phyloP scores from a whole-genome alignment of 2,113 vertebrate species.

The Geococcyx californianus region DNA sequence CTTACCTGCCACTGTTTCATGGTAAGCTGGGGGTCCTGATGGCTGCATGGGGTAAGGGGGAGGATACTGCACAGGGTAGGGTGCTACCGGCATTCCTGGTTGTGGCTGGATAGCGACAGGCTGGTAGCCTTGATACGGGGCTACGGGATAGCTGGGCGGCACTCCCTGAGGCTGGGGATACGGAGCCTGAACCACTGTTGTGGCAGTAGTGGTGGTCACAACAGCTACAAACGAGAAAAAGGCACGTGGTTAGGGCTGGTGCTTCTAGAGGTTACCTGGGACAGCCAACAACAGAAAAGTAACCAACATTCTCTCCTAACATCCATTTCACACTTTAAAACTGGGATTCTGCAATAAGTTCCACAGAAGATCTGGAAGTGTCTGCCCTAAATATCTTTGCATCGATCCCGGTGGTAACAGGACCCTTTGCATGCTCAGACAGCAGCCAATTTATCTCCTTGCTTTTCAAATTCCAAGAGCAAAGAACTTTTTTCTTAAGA shows the following conservation, averaged over 20 bases:
- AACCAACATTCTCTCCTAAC: neutral
- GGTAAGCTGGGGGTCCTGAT: conserved; percentile 84
- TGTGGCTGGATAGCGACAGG: conserved; percentile 80
- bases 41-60: conserved; percentile 73
- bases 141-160: conserved; percentile 73
- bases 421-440: neutral
- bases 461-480: neutral
- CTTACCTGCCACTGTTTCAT: conserved; percentile 83
- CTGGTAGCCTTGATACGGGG: conserved; percentile 82
- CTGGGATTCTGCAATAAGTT: neutral
- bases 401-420: neutral
- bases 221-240: conserved; percentile 75
- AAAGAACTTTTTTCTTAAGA: neutral
- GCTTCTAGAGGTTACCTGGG: neutral
- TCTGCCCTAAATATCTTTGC: neutral
- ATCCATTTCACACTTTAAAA: neutral
- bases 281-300: neutral
- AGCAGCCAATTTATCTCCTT: neutral
- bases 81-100: conserved; percentile 51
- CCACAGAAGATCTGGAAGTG: neutral
- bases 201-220: conserved; percentile 79
- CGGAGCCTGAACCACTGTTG: conserved; percentile 80
- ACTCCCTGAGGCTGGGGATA: conserved; percentile 79
- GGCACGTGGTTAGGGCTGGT: neutral
- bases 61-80: conserved; percentile 75